Evolutionary conservation across 2,888 invertebrate species (phyloP).

Genomic region (Hylaea fasciaria): DNA sequence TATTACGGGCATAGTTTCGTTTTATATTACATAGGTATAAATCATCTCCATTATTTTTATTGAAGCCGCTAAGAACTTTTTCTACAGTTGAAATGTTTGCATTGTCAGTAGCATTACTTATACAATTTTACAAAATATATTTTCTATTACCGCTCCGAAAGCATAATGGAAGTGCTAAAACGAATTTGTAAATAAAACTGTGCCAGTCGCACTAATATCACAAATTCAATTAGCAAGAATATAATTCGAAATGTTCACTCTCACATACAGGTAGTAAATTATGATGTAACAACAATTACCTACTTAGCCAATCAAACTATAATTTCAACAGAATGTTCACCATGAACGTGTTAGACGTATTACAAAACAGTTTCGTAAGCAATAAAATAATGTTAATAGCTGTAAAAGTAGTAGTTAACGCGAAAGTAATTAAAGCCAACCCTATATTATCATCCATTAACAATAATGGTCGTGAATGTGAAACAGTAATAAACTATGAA

Average conservation of each 20-base stretch:
- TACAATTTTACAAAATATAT: constrained; percentile 23
- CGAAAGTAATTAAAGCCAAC: constrained; percentile 63
- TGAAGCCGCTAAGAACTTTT: not conserved
- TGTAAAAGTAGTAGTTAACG: constrained; percentile 57
- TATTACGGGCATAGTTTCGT: no score
- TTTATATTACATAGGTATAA: constrained; percentile 8
- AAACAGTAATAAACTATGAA: constrained; percentile 60
- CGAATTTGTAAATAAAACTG: constrained; percentile 21
- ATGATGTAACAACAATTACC: constrained; percentile 44
- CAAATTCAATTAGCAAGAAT: constrained; percentile 44
- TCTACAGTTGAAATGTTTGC: not conserved
- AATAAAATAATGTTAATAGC: constrained; percentile 65
- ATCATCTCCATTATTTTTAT: not conserved
- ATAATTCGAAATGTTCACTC: constrained; percentile 35
- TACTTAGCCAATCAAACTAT: constrained; percentile 44
- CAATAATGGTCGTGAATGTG: constrained; percentile 53
- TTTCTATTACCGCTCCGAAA: constrained; percentile 26
- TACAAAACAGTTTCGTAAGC: constrained; percentile 58
- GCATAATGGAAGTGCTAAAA: constrained; percentile 28
- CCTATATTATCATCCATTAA: constrained; percentile 64
- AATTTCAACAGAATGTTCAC: constrained; percentile 41
- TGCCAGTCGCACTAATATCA: constrained; percentile 37
- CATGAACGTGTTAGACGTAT: constrained; percentile 43
- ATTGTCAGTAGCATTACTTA: constrained; percentile 3
- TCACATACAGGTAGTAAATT: constrained; percentile 39